Percentiles rank a stretch among this genome's conserved stretches.
These are phyloP conservation scores for Oncorhynchus mykiss DNA, from an alignment of 2,113 vertebrate genomes.

Conservation along the genomic window DNA sequence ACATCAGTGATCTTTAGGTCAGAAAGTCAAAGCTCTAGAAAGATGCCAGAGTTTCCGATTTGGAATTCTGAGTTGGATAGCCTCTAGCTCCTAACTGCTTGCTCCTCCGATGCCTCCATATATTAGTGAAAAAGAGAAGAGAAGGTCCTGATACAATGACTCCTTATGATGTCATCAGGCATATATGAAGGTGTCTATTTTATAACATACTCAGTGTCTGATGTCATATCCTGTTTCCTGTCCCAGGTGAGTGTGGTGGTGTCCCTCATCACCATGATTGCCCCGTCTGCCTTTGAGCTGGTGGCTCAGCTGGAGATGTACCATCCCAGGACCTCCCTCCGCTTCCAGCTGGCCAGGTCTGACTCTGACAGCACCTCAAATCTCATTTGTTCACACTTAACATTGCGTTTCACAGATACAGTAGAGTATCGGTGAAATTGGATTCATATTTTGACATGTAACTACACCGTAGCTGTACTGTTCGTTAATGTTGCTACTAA, in stretches of 20 bases:
- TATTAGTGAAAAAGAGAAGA: too few species aligned
- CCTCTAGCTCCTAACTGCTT: too few species aligned
- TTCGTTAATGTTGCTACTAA: too few species aligned
- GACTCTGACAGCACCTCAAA: background rate
- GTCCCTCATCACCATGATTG: constrained; percentile 97
- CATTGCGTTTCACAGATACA: background rate
- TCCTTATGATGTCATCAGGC: too few species aligned
- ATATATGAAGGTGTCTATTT: too few species aligned
- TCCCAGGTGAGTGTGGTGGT: constrained; percentile 94
- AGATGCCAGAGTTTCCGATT: too few species aligned
- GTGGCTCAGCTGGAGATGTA: constrained; percentile 94
- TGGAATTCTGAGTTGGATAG: background rate
- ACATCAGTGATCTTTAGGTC: too few species aligned
- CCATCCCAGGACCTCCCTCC: constrained; percentile 90
- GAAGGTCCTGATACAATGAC: too few species aligned
- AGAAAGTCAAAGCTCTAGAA: too few species aligned
- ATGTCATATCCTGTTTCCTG: background rate
- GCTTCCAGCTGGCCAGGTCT: constrained; percentile 96
- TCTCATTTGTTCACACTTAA: too few species aligned
- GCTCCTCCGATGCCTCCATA: too few species aligned
- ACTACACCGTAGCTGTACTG: too few species aligned
- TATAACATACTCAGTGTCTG: background rate
- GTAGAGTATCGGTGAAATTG: background rate
- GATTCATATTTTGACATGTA: background rate
- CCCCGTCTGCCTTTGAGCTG: constrained; percentile 94